A percentile compares a stretch with the other conserved stretches of the same genome.
phyloP scores from a whole-genome alignment of 2,113 vertebrate species.

The Calypte anna region DNA sequence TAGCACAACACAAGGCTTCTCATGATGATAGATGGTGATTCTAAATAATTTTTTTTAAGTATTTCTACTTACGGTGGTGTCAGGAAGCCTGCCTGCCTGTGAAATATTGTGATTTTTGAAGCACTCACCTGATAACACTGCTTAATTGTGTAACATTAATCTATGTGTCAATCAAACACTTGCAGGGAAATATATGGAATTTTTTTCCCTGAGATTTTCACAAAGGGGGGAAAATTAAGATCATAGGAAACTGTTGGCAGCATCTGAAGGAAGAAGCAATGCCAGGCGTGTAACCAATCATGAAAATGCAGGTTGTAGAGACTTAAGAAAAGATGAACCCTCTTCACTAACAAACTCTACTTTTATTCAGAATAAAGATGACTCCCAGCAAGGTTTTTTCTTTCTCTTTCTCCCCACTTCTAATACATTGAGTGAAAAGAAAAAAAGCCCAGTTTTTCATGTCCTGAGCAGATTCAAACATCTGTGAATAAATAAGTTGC shows the following conservation, averaged over 20 bases:
- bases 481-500: slow-evolving; percentile 29
- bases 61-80: slow-evolving; percentile 54
- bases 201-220: slow-evolving; percentile 27
- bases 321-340: slow-evolving; percentile 52
- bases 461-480: slow-evolving; percentile 25
- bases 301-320: slow-evolving; percentile 54
- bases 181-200: not conserved
- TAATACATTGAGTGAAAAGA: not conserved
- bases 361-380: slow-evolving; percentile 44
- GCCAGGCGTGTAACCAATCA: slow-evolving; percentile 65
- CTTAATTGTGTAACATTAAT: slow-evolving; percentile 68
- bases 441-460: not conserved
- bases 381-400: slow-evolving; percentile 46
- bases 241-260: slow-evolving; percentile 55
- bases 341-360: slow-evolving; percentile 27
- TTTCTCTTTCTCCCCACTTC: slow-evolving; percentile 9
- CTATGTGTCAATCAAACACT: slow-evolving; percentile 57
- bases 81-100: slow-evolving; percentile 45
- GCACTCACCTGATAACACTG: slow-evolving; percentile 49
- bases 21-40: slow-evolving; percentile 56
- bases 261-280: slow-evolving; percentile 52
- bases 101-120: slow-evolving; percentile 70
- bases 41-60: slow-evolving; percentile 69
- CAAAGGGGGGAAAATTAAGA: not conserved
- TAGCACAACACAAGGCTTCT: slow-evolving; percentile 49